Base-by-base conservation (phyloP, 1,140 invertebrate genomes). In the Drosophila tropicalis region DNA sequence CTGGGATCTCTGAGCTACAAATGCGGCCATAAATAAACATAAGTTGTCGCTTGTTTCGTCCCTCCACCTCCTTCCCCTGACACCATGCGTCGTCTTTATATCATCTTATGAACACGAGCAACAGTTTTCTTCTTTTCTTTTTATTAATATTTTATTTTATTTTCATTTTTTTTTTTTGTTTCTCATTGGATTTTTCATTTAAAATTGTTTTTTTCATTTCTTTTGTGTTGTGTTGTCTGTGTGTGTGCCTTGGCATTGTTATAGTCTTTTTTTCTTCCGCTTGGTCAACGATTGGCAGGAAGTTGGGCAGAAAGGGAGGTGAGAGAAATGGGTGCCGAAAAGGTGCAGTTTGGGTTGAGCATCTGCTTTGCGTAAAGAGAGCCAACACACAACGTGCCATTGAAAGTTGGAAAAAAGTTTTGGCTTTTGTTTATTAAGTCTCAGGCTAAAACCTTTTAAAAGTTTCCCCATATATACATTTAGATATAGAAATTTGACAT, bases 1-100 rank as follows among this genome's bases (percentile, higher is more conserved):
- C 10, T 62, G 72, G 44, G 44, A 51, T 51, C 17, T 51, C 17
- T 51, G 44, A 34, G 6, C 60, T 65, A 66, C 79, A 81, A 81
- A 81, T 81, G 79, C 69, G 65, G 58, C 74, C 79, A 82, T 82
- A 82, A 82, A 82, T 82, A 82, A 82, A 82, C 79, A 82, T 82
- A 82, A 82, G 79, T 78, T 82, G 79, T 78, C 79, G 79, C 79
- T 63, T 74, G 41, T 68, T 62, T 51, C 67, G 72, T 72, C 64
- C 67, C 81, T 76, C 72, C 55, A 15, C 36, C 41, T 3, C 6
- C 2, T 5, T 2, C 17, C 6, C 2, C n/a, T 19, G 2, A 22
- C 17, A 10, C 44, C 9, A 9, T 7, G 17, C 17, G 17, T 22
- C 19, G 17, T 12, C 19, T 19, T 51, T 51, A 7, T 51, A 19